Percentiles rank a stretch among this genome's conserved stretches.
Evolutionary conservation across 2,113 vertebrate genomes (phyloP).

Genomic region (Amphiprion ocellaris): DNA sequence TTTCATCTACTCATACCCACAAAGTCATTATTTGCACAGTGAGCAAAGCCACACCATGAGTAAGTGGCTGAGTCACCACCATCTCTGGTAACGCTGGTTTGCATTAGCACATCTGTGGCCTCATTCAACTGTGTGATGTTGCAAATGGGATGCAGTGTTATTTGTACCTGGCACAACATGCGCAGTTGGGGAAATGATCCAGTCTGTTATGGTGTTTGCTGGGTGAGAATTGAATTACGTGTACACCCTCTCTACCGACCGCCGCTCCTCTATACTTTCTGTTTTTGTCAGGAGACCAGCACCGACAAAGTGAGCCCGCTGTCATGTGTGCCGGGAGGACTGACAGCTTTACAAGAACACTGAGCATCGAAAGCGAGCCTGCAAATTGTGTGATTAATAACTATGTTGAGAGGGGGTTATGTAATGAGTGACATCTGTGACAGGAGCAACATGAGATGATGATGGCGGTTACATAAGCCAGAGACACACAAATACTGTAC

Average conservation of each 20-base stretch:
- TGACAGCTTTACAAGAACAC: slow-evolving; percentile 59
- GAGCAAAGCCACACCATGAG: not conserved
- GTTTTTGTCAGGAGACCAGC: slow-evolving; percentile 45
- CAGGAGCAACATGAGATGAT: slow-evolving; percentile 56
- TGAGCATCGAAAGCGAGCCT: slow-evolving; percentile 37
- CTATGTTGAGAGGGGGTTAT: slow-evolving; percentile 60
- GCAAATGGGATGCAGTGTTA: slow-evolving; percentile 20
- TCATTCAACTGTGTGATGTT: slow-evolving; percentile 14
- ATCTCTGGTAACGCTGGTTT: not conserved
- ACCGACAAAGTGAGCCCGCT: slow-evolving; percentile 35
- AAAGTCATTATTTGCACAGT: too few species aligned
- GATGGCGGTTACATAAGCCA: slow-evolving; percentile 63
- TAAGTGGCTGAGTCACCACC: slow-evolving; percentile 8
- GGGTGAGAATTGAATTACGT: slow-evolving; percentile 53
- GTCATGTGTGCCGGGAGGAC: slow-evolving; percentile 34
- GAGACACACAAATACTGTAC: slow-evolving; percentile 14
- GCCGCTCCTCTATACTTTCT: slow-evolving; percentile 37
- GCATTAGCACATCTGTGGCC: slow-evolving; percentile 4
- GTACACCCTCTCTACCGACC: slow-evolving; percentile 14
- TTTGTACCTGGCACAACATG: slow-evolving; percentile 22
- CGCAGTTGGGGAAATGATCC: slow-evolving; percentile 30
- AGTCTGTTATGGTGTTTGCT: slow-evolving; percentile 22
- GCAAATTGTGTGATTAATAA: slow-evolving; percentile 66
- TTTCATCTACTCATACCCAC: too few species aligned
- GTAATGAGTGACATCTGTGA: slow-evolving; percentile 66